These are phyloP conservation scores for Hylia prasina DNA, from an alignment of 2,113 vertebrate species.

Conservation along the genomic window DNA sequence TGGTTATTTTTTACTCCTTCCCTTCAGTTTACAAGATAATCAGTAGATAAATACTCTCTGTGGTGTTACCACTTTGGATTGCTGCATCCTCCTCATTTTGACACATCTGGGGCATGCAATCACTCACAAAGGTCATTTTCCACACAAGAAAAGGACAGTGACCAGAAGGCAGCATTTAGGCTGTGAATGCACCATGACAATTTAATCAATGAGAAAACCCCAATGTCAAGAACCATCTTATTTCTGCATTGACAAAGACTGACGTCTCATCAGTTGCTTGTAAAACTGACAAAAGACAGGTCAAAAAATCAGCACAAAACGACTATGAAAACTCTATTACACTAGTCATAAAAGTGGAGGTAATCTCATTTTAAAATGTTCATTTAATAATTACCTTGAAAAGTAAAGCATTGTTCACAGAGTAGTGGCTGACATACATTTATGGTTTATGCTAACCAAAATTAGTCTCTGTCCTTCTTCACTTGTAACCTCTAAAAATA, in stretches of 20 bases:
- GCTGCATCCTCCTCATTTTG: conserved; percentile 62
- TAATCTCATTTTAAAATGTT: not conserved
- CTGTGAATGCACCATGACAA: conserved; percentile 72
- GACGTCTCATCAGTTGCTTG: conserved; percentile 31
- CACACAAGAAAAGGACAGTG: conserved; percentile 67
- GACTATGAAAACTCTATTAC: not conserved
- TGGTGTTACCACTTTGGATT: conserved; percentile 50
- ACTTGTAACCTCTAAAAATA: not conserved
- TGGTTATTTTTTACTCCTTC: not conserved
- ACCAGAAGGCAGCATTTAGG: conserved; percentile 71
- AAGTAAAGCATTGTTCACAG: not conserved
- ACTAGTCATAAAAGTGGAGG: not conserved
- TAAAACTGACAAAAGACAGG: conserved; percentile 26
- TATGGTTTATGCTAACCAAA: not conserved
- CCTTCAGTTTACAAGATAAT: not conserved
- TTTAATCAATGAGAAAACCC: conserved; percentile 73
- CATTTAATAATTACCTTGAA: not conserved
- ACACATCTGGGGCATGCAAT: conserved; percentile 74
- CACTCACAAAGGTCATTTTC: conserved; percentile 77
- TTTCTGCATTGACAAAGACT: conserved; percentile 54
- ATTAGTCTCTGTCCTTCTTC: not conserved
- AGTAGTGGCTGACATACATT: not conserved
- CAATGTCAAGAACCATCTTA: conserved; percentile 62
- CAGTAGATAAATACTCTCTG: conserved; percentile 27
- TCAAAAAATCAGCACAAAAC: not conserved